Conservation (phyloP, 2,113 vertebrate genomes). For the Columbina picui region DNA sequence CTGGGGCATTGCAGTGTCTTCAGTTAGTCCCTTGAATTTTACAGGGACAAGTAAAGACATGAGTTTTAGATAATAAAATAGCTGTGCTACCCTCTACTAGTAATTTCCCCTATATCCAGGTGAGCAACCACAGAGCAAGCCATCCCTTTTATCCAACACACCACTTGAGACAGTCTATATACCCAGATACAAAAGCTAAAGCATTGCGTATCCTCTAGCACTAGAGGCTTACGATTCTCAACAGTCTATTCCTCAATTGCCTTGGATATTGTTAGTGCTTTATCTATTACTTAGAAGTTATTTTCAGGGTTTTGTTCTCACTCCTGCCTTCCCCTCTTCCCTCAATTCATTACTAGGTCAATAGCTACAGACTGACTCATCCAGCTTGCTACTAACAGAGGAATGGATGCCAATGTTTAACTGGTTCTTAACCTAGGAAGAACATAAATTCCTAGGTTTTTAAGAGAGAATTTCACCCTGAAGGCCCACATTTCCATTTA, state of each 20-base stretch:
- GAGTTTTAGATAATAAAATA: background rate
- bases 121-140: background rate
- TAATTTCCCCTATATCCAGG: background rate
- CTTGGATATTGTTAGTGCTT: background rate
- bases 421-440: background rate
- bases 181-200: background rate
- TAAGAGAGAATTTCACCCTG: background rate
- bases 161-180: background rate
- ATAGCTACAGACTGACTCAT: background rate
- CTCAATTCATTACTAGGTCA: background rate
- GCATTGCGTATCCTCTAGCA: background rate
- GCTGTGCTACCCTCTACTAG: background rate
- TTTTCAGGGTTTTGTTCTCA: background rate
- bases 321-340: background rate
- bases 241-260: background rate
- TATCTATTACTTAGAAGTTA: background rate
- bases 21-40: background rate
- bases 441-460: background rate
- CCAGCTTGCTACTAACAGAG: background rate
- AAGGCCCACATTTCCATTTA: background rate
- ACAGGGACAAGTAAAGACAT: background rate
- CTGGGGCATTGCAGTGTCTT: background rate
- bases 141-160: background rate
- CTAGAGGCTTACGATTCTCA: background rate
- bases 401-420: background rate